A percentile compares a stretch with the other conserved stretches of the same genome.
phyloP scores from a whole-genome alignment of 2,797 vertebrate species.

The Pseudochaenichthys georgianus region DNA sequence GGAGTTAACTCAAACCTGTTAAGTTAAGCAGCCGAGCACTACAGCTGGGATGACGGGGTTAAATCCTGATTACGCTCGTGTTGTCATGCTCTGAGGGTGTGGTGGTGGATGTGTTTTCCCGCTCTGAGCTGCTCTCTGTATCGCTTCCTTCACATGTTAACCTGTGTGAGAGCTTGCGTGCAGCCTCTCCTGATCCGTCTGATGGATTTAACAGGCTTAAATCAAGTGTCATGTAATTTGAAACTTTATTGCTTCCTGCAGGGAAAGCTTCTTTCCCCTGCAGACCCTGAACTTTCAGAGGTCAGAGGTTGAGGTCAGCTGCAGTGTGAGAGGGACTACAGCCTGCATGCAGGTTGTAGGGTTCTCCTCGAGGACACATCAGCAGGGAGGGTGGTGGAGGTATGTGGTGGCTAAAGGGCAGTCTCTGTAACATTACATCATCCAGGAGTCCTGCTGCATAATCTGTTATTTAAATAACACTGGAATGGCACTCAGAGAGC shows the following conservation, averaged over 20 bases:
- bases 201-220: constrained; percentile 68
- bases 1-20: background rate
- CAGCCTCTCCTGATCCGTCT: constrained; percentile 42
- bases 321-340: background rate
- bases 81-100: background rate
- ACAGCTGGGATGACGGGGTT: background rate
- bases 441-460: background rate
- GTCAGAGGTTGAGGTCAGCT: constrained; percentile 36
- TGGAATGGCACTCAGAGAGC: no score
- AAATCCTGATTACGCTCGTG: background rate
- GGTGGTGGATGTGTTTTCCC: background rate
- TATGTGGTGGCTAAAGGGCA: background rate
- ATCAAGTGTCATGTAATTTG: constrained; percentile 57
- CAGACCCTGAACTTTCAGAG: constrained; percentile 5
- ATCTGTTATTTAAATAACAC: background rate
- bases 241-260: constrained; percentile 58
- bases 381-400: background rate
- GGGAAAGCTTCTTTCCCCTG: constrained; percentile 47
- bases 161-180: constrained; percentile 42
- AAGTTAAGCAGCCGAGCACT: background rate
- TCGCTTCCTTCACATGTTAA: constrained; percentile 25
- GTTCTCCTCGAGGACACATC: background rate
- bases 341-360: background rate
- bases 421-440: background rate
- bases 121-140: background rate